These are phyloP conservation scores for Scaptomyza tumidula DNA, from an alignment of 2,888 invertebrate species.

Conservation along the genomic window DNA sequence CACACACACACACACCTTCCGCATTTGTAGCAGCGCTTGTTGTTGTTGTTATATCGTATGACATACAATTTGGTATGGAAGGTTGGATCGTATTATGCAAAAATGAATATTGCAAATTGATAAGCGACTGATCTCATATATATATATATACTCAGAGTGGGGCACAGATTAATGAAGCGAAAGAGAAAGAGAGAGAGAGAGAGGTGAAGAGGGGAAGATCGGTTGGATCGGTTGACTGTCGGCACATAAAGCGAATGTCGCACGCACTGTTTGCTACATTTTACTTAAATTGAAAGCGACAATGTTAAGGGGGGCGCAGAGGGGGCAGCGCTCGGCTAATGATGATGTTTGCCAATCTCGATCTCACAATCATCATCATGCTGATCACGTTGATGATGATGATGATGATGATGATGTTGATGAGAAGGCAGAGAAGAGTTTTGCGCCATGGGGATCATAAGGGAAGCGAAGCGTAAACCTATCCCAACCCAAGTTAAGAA, in stretches of 20 bases:
- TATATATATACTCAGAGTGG: not conserved
- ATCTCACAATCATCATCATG: slow-evolving; percentile 33
- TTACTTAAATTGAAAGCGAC: slow-evolving; percentile 78
- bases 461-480: slow-evolving; percentile 53
- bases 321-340: slow-evolving; percentile 60
- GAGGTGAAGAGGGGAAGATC: not conserved
- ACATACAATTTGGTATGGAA: slow-evolving; percentile 55
- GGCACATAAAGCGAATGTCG: slow-evolving; percentile 79
- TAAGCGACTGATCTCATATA: slow-evolving; percentile 60
- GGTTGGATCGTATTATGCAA: slow-evolving; percentile 68
- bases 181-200: not conserved
- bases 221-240: slow-evolving; percentile 40
- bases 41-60: slow-evolving; percentile 32
- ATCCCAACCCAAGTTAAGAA: slow-evolving; percentile 11
- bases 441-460: slow-evolving; percentile 55
- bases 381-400: slow-evolving; percentile 1
- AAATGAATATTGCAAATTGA: slow-evolving; percentile 78
- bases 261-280: slow-evolving; percentile 78
- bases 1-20: not conserved
- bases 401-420: slow-evolving; percentile 6
- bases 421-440: slow-evolving; percentile 21
- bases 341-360: slow-evolving; percentile 60
- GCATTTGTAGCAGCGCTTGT: no score
- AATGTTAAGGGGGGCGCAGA: slow-evolving; percentile 62
- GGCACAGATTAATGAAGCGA: slow-evolving; percentile 12